Base-by-base conservation (phyloP, 2,888 invertebrate species). In the Drosophila multiciliata region DNA sequence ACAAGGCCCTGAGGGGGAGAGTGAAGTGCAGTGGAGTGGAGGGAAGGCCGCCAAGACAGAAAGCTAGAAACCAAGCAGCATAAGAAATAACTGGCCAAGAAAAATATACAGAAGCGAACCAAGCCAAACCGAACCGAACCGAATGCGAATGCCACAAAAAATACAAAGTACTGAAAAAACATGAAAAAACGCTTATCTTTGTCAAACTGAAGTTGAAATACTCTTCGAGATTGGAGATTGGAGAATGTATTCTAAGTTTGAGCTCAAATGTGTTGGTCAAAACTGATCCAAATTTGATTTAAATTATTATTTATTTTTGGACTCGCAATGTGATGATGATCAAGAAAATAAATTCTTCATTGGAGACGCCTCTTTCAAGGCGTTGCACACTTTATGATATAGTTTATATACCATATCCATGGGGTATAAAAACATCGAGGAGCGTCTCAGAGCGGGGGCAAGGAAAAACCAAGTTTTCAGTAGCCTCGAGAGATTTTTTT, bases 61-160 rank as follows among this genome's bases (percentile, higher is more conserved):
- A 88, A 88, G 84, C 84, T 72, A 86, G 88, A 80, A 76, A 62
- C 77, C 81, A 75, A 75, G 85, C 77, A 85, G 83, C 85, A 85
- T 87, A 87, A 87, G 89, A 89, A 89, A 89, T 82, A 74, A 83
- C 86, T 78, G 85, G 78, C 85, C 87, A 85, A 80, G 82, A 72
- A 77, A 69, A 72, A 72, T 59, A 69, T 49, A 52, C 63, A 35
- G 29, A 66, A 50, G 17, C 38, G 52, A 60, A 55, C 57, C 15
- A 55, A 59, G 20, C 59, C 55, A 40, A 40, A 38, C 55, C 54
- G 26, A 50, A 52, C 50, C 17, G 55, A 68, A 42, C 59, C 45
- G 66, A 77, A 63, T 60, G 63, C 52, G 50, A 75, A 73, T 69
- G 69, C 57, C 61, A 54, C 66, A 48, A 38, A 58, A 82, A 66